A percentile compares a stretch with the other conserved stretches of the same genome.
Conservation (phyloP, 2,113 vertebrate genomes). For the Hyaena hyaena region DNA sequence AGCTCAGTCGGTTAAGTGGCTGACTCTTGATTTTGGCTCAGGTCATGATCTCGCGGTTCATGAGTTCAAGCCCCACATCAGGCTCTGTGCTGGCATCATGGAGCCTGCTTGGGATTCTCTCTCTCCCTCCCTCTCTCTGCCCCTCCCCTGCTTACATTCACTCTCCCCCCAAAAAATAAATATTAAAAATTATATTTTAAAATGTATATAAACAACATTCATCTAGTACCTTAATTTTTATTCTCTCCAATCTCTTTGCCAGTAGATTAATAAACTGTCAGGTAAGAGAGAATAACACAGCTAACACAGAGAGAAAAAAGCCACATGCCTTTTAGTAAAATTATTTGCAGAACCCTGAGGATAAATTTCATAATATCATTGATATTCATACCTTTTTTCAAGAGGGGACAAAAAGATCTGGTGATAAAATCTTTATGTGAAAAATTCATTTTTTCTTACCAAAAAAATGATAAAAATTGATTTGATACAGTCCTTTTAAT, state of each 20-base stretch:
- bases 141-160: no score
- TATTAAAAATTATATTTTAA: neutral
- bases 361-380: neutral
- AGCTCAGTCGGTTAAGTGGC: no score
- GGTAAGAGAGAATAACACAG: neutral
- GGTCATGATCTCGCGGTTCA: no score
- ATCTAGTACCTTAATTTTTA: neutral
- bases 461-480: conserved; percentile 8
- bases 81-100: no score
- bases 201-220: neutral
- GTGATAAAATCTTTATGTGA: neutral
- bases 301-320: neutral
- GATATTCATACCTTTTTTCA: neutral
- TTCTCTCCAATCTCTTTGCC: neutral
- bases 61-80: no score
- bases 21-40: no score
- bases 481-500: neutral
- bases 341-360: neutral
- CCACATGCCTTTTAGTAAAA: neutral
- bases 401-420: neutral
- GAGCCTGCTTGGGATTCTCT: no score
- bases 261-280: neutral
- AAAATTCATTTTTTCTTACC: conserved; percentile 22
- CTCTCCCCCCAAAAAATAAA: no score
- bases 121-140: no score